A percentile compares a stretch with the other conserved stretches of the same genome.
Evolutionary conservation across 2,797 vertebrate species (phyloP).

Genomic region (Parotocinclus haroldoi): DNA sequence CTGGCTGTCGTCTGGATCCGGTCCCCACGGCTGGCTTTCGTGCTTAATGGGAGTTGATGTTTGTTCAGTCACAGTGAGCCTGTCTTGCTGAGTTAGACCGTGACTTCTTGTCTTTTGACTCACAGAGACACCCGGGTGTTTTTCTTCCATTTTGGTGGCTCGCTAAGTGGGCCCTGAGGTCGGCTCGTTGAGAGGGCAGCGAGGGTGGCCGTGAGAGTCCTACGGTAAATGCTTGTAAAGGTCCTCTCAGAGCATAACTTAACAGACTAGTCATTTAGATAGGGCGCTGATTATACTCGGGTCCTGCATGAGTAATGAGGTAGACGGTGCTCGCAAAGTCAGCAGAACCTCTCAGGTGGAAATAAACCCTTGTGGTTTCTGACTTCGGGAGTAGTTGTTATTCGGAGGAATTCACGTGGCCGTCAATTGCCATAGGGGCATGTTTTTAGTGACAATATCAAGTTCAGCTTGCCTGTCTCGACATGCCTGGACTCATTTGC

Average conservation of each 20-base stretch:
- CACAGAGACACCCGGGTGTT: slow-evolving; percentile 42
- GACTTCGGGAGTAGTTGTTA: slow-evolving; percentile 12
- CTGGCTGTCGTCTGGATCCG: background rate
- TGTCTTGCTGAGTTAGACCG: slow-evolving; percentile 42
- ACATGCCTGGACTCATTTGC: slow-evolving; percentile 30
- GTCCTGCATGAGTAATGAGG: slow-evolving; percentile 38
- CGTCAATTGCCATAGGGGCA: slow-evolving; percentile 28
- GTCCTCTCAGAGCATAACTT: slow-evolving; percentile 6
- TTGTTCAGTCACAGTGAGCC: slow-evolving; percentile 34
- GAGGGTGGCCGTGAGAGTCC: slow-evolving; percentile 3
- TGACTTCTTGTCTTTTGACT: slow-evolving; percentile 42
- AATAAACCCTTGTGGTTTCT: slow-evolving; percentile 27
- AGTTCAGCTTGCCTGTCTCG: slow-evolving; percentile 23
- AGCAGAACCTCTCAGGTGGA: slow-evolving; percentile 34
- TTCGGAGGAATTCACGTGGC: slow-evolving; percentile 39
- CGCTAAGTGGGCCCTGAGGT: slow-evolving; percentile 27
- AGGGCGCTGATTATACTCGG: slow-evolving; percentile 36
- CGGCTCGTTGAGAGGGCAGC: slow-evolving; percentile 17
- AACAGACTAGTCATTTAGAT: slow-evolving; percentile 24
- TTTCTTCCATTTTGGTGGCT: slow-evolving; percentile 33
- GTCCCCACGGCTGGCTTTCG: background rate
- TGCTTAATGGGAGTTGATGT: slow-evolving; percentile 31
- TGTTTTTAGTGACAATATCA: slow-evolving; percentile 40
- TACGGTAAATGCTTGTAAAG: slow-evolving; percentile 34
- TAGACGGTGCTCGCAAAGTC: slow-evolving; percentile 26